Base-by-base conservation (phyloP, 2,888 invertebrate species). In the Listrodromus nycthemerus region DNA sequence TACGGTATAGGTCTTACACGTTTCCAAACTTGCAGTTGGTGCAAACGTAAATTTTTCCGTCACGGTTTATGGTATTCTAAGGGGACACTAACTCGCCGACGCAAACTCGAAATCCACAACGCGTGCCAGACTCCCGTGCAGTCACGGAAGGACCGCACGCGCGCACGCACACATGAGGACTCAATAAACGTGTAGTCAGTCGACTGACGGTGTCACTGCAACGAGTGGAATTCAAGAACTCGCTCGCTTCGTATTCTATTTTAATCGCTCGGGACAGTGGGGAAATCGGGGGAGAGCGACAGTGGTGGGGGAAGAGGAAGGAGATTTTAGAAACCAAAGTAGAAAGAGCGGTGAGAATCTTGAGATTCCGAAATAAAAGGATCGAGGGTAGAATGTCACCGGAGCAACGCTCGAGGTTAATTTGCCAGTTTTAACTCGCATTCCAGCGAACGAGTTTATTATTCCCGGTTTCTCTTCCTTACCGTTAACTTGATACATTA, bases 361-460 rank as follows among this genome's bases (percentile, higher is more conserved):
- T 71, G 80, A 65, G 67, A 73, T 80, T 67, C 67, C 45, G 33
- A 77, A 80, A 83, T 69, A 76, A 80, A 80, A 73, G 80, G 50
- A 67, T 74, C 45, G 50, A 24, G 16, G 37, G 58, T 50, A 16
- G 71, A 79, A 79, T 67, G 61, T 58, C 71, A 55, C 27, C 65
- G 66, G 65, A 65, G 67, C 61, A 55, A 37, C 77, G 55, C 74
- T 78, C 77, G 55, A 77, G 83, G 83, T 84, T 84, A 80, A 84
- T 84, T 84, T 77, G 77, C 73, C 77, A 69, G 83, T 80, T 80
- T 84, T 78, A 80, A 84, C 80, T 77, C 74, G 74, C 74, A 78
- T 80, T 80, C 80, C 76, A 48, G 13, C 48, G 24, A 67, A 50
- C 55, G 65, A 80, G 77, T 80, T 84, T 80, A 70, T 80, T 84